These are phyloP conservation scores for Tetanocera ferruginea DNA, from an alignment of 2,888 invertebrate genomes.

Conservation along the genomic window DNA sequence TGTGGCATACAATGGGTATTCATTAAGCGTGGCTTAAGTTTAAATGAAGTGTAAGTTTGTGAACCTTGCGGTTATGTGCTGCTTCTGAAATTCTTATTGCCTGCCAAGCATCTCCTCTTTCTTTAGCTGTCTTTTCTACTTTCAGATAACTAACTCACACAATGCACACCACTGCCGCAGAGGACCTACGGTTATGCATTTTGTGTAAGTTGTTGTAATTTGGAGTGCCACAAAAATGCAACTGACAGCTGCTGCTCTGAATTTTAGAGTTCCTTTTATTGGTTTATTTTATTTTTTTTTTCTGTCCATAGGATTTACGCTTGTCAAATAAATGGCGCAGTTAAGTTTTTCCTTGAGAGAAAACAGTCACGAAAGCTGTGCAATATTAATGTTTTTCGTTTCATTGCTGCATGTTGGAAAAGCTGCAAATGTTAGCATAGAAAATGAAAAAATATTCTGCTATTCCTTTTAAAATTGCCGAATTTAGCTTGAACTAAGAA, in stretches of 20 bases:
- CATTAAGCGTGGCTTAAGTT: too few relatives aligned
- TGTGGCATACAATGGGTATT: too few relatives aligned
- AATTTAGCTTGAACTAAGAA: not conserved
- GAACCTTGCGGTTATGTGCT: too few relatives aligned
- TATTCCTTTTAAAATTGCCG: not conserved
- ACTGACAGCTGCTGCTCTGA: slow-evolving; percentile 8
- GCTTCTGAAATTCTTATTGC: too few relatives aligned
- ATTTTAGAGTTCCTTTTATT: not conserved
- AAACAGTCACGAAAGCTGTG: not conserved
- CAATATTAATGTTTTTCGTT: slow-evolving; percentile 13
- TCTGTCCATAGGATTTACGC: not conserved
- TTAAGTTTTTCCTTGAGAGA: not conserved
- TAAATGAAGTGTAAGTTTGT: too few relatives aligned
- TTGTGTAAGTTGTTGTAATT: not conserved
- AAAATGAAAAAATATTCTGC: not conserved
- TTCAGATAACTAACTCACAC: too few relatives aligned
- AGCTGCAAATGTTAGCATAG: not conserved
- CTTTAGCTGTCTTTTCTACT: too few relatives aligned
- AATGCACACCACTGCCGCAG: too few relatives aligned
- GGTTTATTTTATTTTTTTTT: not conserved
- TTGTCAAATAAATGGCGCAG: not conserved
- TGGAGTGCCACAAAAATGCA: slow-evolving; percentile 10
- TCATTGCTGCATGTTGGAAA: not conserved
- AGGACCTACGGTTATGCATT: too few relatives aligned
- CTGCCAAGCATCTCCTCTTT: too few relatives aligned